Percentiles rank a stretch among this genome's conserved stretches.
Evolutionary conservation across 2,113 vertebrate species (phyloP).

Genomic region (Eublepharis macularius): DNA sequence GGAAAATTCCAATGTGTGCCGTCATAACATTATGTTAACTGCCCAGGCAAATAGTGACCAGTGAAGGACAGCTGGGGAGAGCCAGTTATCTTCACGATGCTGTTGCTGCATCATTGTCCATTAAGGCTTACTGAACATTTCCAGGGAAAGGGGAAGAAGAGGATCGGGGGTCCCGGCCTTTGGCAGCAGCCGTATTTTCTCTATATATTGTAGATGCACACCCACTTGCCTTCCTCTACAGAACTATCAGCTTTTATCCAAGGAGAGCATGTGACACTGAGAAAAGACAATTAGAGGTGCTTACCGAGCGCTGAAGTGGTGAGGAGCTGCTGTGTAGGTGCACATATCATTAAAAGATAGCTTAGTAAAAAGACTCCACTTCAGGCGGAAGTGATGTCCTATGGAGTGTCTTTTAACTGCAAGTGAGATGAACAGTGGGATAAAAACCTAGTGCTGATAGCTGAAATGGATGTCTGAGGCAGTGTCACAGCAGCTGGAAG

Average conservation of each 20-base stretch:
- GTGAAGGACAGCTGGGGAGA: too few species aligned
- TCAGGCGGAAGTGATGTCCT: background rate
- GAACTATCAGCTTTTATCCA: background rate
- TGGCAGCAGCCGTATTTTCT: too few species aligned
- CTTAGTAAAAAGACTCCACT: background rate
- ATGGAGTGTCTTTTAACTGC: background rate
- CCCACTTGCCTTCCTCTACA: background rate
- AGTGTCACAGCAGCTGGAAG: slow-evolving; percentile 47
- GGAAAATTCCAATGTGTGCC: too few species aligned
- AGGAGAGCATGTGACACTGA: background rate
- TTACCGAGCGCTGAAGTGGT: background rate
- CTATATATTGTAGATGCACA: too few species aligned
- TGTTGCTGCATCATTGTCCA: too few species aligned
- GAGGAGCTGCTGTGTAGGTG: background rate
- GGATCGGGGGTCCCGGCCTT: too few species aligned
- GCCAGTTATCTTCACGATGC: too few species aligned
- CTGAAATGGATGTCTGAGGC: slow-evolving; percentile 64
- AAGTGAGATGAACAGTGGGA: background rate
- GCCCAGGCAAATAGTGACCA: too few species aligned
- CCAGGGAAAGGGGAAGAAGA: too few species aligned
- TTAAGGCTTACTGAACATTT: too few species aligned
- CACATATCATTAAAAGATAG: background rate
- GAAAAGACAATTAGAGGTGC: background rate
- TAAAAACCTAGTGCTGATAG: slow-evolving; percentile 5
- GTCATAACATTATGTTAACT: too few species aligned